A percentile compares a stretch with the other conserved stretches of the same genome.
phyloP scores from a whole-genome alignment of 2,797 vertebrate genomes.

The Phrynocephalus forsythii region DNA sequence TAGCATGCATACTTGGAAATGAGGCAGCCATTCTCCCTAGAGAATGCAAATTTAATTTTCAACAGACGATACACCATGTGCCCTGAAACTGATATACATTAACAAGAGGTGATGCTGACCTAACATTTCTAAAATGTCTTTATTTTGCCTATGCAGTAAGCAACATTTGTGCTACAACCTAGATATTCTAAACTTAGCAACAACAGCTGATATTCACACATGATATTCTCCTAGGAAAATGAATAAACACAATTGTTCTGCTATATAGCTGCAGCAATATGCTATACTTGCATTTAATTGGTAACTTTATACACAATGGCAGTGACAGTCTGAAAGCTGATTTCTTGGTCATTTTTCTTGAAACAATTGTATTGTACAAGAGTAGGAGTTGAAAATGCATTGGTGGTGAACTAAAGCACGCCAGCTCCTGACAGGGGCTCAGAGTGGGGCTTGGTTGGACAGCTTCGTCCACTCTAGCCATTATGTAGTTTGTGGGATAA shows the following conservation, averaged over 20 bases:
- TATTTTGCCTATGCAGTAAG: slow-evolving; percentile 56
- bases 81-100: slow-evolving; percentile 35
- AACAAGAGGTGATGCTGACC: slow-evolving; percentile 23
- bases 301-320: slow-evolving; percentile 58
- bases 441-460: no score
- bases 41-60: slow-evolving; percentile 41
- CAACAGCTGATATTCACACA: slow-evolving; percentile 62
- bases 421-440: no score
- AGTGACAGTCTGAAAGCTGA: slow-evolving; percentile 28
- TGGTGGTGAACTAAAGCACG: no score
- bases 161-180: slow-evolving; percentile 25
- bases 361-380: not conserved
- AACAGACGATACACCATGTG: slow-evolving; percentile 15
- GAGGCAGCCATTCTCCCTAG: slow-evolving; percentile 31
- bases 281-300: slow-evolving; percentile 62
- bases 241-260: slow-evolving; percentile 69
- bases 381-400: not conserved
- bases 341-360: not conserved
- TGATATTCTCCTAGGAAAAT: slow-evolving; percentile 61
- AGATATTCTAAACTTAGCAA: slow-evolving; percentile 60
- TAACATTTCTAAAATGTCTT: slow-evolving; percentile 59
- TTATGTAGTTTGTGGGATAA: no score
- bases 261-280: slow-evolving; percentile 57
- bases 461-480: no score
- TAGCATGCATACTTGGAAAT: slow-evolving; percentile 37